Base-by-base conservation (phyloP, 2,113 vertebrate genomes). In the Lipotes vexillifer region DNA sequence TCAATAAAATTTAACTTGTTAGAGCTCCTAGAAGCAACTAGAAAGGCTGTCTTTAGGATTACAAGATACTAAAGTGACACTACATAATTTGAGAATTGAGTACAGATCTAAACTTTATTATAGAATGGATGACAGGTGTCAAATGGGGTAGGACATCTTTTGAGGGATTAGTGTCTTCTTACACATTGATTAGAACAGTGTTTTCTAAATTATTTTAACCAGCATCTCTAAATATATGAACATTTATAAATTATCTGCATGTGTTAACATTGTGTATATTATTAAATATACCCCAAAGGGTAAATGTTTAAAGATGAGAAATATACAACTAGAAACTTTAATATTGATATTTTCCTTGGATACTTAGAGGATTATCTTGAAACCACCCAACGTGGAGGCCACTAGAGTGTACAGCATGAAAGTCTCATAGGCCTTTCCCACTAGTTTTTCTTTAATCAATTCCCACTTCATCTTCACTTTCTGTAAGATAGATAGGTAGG, bases 261-360 rank as follows among this genome's bases (percentile, higher is more conserved):
- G 13, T 49, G 59, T 13, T 89, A 82, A 38, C 6, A 57, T 44
- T 82, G 6, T 95, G 1, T 52, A 82, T 83, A 5, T 94, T 74
- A 59, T 90, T 90, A 86, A 85, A 63, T 86, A 89, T 74, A 69
- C 4, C 27, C 20, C 25, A 7, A 94, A 63, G 87, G 46, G 33
- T 93, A 86, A 63, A 38, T 29, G 52, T 95, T 96, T 87, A n/a
- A 94, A 74, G 21, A 18, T 92, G 33, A 88, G 27, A 90, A 63
- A 33, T 27, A 94, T 14, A 15, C 17, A 94, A 46, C 57, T 90
- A 36, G 46, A 92, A 86, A n/a, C 14, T 80, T 85, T 36, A 83
- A 23, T 84, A n/a, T 74, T 36, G 77, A 23, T 84, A n/a, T 89
- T 93, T 92, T 89, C 21, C n/a, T 84, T 94, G 46, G 29, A 27